Evolutionary conservation across 2,113 vertebrate species (phyloP), one percentile per base, ranked within the genome.

Genomic region (Smithornis capensis): DNA sequence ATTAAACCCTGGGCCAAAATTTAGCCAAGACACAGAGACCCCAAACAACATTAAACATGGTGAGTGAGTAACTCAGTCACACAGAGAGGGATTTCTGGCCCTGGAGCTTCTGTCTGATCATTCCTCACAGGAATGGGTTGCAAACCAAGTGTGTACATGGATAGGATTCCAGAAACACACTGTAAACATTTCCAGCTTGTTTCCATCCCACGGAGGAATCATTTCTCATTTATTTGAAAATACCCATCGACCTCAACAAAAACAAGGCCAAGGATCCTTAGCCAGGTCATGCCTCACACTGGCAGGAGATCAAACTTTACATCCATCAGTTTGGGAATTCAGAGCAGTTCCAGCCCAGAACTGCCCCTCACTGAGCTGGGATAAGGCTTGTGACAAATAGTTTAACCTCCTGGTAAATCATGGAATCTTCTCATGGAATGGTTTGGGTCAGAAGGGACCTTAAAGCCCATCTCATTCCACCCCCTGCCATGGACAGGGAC

Each of bases 381-480:
- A 29, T 25, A 22, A 78, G 23, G 40, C 8, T 65, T 12, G 15
- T 40, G 56, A 75, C 31, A 82, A 70, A 65, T 12, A 56, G 19
- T 23, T 24, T 44, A 22, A 1, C 22, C 4, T 10, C 28, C 18
- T 3, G 17, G 16, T 38, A 47, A 56, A 80, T 19, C 50, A 45
- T 4, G 3, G 57, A 25, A 45, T 18, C 17, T 10, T 45, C 57
- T 49, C 38, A 10, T 0, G 0, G 38, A 14, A 18, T n/a, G 23
- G 22, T 45, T 33, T 38, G 49, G 5, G 28, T 21, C 21, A 47
- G 38, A 22, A 63, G 8, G 27, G 27, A 44, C 27, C 25, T 37
- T 10, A 13, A 8, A 12, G 31, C 27, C n/a, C 56, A 33, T 16
- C 57, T 25, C 15, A 6, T 31, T 47, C 33, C 55, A 28, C 4